Percentiles rank a stretch among this genome's conserved stretches.
Evolutionary conservation across 2,113 vertebrate species (phyloP).

Genomic region (Calcarius ornatus): DNA sequence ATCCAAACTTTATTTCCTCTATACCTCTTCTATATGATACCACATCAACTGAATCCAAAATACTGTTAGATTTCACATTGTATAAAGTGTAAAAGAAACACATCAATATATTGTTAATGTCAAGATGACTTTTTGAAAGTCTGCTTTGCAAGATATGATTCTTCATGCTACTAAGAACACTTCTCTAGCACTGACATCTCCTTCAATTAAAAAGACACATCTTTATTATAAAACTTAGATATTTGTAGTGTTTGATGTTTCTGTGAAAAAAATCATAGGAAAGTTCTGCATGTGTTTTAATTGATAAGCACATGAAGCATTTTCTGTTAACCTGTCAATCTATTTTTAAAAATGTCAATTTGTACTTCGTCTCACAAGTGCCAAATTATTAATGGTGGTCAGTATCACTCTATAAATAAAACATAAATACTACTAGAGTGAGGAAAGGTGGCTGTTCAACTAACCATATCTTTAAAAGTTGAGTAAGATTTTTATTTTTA

Average conservation of each 20-base stretch:
- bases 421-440: not conserved
- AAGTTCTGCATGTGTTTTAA: not conserved
- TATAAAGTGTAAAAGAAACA: not conserved
- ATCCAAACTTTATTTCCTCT: not conserved
- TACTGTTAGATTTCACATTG: not conserved
- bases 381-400: not conserved
- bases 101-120: rapidly evolving
- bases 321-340: not conserved
- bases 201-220: not conserved
- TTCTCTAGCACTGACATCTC: not conserved
- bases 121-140: not conserved
- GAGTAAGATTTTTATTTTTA: not conserved
- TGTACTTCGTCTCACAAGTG: not conserved
- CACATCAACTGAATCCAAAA: not conserved
- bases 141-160: not conserved
- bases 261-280: not conserved
- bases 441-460: not conserved
- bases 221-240: not conserved
- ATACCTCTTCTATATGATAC: not conserved
- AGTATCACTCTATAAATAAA: not conserved
- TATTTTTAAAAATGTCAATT: not conserved
- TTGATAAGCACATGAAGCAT: not conserved
- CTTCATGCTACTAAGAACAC: not conserved
- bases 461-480: rapidly evolving
- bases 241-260: not conserved